Evolutionary conservation across 2,113 vertebrate species (phyloP).

Genomic region (Melanocharis versteri): DNA sequence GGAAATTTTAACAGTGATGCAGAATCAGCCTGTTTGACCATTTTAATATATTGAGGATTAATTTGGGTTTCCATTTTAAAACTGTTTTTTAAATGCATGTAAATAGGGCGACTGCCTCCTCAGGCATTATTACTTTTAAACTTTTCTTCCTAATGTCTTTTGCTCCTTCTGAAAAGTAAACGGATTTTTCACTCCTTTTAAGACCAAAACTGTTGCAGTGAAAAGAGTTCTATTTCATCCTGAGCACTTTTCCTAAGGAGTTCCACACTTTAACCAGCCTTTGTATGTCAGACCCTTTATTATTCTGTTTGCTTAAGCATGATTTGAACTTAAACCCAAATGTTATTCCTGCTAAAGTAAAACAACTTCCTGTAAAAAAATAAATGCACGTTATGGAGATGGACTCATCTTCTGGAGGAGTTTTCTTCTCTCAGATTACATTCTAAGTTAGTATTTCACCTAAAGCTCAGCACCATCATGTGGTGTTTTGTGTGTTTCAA

Average conservation of each 20-base stretch:
- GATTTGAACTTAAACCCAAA: not conserved
- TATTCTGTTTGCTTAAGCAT: not conserved
- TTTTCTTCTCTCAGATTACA: not conserved
- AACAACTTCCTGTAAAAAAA: not conserved
- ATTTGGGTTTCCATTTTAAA: not conserved
- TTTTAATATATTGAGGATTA: not conserved
- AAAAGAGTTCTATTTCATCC: not conserved
- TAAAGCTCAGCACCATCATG: not conserved
- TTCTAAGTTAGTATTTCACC: not conserved
- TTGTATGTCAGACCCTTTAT: not conserved
- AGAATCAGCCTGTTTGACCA: not conserved
- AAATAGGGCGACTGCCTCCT: not conserved
- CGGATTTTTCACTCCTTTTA: not conserved
- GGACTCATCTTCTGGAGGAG: not conserved
- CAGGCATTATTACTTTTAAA: not conserved
- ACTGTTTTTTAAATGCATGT: not conserved
- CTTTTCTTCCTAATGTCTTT: not conserved
- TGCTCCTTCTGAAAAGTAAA: not conserved
- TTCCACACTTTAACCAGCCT: not conserved
- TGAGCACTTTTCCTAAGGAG: not conserved
- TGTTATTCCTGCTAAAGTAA: not conserved
- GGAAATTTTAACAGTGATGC: not conserved
- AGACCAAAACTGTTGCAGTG: not conserved
- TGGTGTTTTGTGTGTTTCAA: not conserved
- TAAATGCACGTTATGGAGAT: not conserved